Base-by-base conservation (phyloP, 2,797 vertebrate genomes). In the Luscinia luscinia region DNA sequence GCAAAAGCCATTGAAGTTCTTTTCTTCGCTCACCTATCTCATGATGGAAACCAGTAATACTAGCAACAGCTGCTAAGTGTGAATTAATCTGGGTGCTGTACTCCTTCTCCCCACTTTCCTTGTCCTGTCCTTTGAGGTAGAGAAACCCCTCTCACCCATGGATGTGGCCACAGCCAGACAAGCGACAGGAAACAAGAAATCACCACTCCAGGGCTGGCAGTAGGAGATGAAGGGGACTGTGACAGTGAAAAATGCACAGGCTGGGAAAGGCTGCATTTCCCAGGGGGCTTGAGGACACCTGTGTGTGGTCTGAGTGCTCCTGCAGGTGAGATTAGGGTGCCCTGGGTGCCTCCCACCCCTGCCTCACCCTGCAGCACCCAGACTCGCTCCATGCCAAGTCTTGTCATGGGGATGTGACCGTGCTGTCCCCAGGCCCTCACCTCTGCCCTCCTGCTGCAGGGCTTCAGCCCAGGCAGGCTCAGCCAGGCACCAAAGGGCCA, bases 161-260 rank as follows among this genome's bases (percentile, higher is more conserved):
- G 52, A 27, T 48, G 45, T 20, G 17, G 23, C 40, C 7, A 15
- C 18, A 62, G 38, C 27, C 73, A 68, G 41, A 38, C 9, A 45
- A 70, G n/a, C 0, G 1, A 21, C 4, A 2, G 43, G 20, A 58
- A 11, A 9, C 15, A 36, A 68, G 54, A 54, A 55, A 64, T 54
- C 40, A 49, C 22, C 9, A 0, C 30, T 40, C 40, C 9, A 6
- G 27, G 43, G 7, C 21, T 9, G n/a, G 12, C 0, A 1, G 15
- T 1, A 2, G 15, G 51, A 88, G 17, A n/a, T 1, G 3, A 84
- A 36, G 0, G 0, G 6, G 28, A 26, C 10, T 64, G 8, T 3
- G 4, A 57, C 3, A 61, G 20, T 5, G 46, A 36, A 69, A 81
- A 72, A n/a, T 0, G 2, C 7, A 9, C 4, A 4, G 15, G 1